Base-by-base conservation (phyloP, 2,797 vertebrate genomes). In the Diplodus puntazzo region DNA sequence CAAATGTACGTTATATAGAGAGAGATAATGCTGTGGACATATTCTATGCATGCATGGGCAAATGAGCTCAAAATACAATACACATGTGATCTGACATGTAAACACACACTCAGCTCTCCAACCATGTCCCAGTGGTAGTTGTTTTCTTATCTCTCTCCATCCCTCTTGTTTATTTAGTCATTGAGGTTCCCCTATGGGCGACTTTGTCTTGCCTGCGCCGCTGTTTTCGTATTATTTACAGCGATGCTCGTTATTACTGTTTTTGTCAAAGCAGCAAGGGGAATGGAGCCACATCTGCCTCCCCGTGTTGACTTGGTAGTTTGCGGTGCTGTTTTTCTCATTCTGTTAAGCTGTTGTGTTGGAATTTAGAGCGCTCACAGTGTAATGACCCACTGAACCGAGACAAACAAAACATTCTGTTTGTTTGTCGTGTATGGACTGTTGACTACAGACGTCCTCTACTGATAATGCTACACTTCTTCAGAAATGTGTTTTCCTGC, bases 221-320 rank as follows among this genome's bases (percentile, higher is more conserved):
- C n/a, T 65, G 55, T 68, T 75, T 65, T 65, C 21, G 45, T 66
- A 65, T 60, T 84, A 84, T 86, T 85, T 74, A 82, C 59, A 63
- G 66, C 54, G 64, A 81, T 55, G 71, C 72, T 80, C 21, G 17
- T 87, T 80, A 79, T 80, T 80, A 60, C 21, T 54, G 69, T 77
- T 83, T 75, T 69, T 67, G 61, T 81, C 77, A 81, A 60, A 79
- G 58, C 67, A 76, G 74, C 52, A 63, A 49, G 52, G 11, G 43
- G 43, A 70, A 66, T 5, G 23, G 53, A 59, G 77, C 70, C 60
- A 81, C 87, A 82, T 85, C 65, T 83, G 81, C 75, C 57, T 66
- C 74, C 46, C 46, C 54, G 48, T 79, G 79, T 73, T 75, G 62
- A 71, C 55, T 71, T 0, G 0, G 45, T 66, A 21, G 66, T 81